phyloP scores from a whole-genome alignment of 2,888 invertebrate genomes.

The Nebria brevicollis region DNA sequence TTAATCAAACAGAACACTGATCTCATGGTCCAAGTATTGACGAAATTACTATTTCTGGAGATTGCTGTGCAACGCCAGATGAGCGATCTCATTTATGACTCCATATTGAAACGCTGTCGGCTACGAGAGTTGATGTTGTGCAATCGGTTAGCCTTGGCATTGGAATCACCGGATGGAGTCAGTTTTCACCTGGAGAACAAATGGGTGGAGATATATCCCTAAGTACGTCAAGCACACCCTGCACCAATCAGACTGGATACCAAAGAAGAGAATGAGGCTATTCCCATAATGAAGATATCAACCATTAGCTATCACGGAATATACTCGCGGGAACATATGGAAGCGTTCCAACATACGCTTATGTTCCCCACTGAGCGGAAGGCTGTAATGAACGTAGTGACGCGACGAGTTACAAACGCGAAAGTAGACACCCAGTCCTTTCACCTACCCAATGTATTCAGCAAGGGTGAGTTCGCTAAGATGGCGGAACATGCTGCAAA shows the following conservation, averaged over 20 bases:
- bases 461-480: not conserved
- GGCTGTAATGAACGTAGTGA: conserved; percentile 10
- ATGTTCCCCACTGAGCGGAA: not conserved
- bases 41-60: too few relatives aligned
- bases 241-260: not conserved
- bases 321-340: not conserved
- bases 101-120: conserved; percentile 12
- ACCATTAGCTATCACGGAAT: not conserved
- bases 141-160: conserved; percentile 28
- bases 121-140: conserved; percentile 25
- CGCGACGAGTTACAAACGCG: not conserved
- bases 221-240: not conserved
- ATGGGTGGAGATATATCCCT: conserved; percentile 8
- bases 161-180: conserved; percentile 18
- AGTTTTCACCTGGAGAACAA: not conserved
- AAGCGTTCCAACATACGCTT: not conserved
- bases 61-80: too few relatives aligned
- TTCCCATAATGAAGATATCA: conserved; percentile 2
- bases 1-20: not conserved
- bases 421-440: not conserved
- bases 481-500: not conserved
- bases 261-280: not conserved
- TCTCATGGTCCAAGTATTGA: too few relatives aligned
- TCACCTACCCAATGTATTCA: not conserved
- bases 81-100: too few relatives aligned